Base-by-base conservation (phyloP, 2,888 invertebrate species). In the Drosophila parthenogenetica region DNA sequence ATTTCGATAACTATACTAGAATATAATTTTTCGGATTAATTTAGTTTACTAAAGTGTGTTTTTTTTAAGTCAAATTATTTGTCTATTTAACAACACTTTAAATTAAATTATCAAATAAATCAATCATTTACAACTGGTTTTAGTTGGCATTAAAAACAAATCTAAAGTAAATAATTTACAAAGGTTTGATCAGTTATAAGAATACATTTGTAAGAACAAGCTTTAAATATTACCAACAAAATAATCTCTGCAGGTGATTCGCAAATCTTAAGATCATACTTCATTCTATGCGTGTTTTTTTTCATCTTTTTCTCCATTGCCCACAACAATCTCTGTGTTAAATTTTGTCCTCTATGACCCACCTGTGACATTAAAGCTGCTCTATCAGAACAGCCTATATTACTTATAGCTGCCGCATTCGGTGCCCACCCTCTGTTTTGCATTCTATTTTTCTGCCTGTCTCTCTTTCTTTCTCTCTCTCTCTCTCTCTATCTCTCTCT, bases 351-450 rank as follows among this genome's bases (percentile, higher is more conserved):
- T 65, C 51, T 55, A 54, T 49, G 60, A 50, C 76, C 55, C 71
- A 61, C 60, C 66, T 60, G 54, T 62, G 73, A 65, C 77, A 86
- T 73, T 80, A 81, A 71, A 75, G 62, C 82, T 61, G 66, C 70
- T 67, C 70, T 51, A 67, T 85, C 77, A 50, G 40, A 53, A 22
- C 70, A 37, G 62, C 53, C 72, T 61, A 63, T 51, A 62, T 61
- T 45, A 57, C 58, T 50, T 49, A 43, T 39, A 39, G 32, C 48
- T 32, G 13, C 42, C 17, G 51, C 46, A 7, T 51, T 22, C 58
- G 35, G 8, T 29, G 2, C 29, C 8, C 29, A 8, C 8, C 8
- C 29, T 29, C 29, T 22, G 22, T 22, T 22, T 22, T 0, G 4
- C 22, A 3, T 5, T 22, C 22, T 22, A 2, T 22, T 22, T 22